Percentiles rank a stretch among this genome's conserved stretches.
phyloP scores from a whole-genome alignment of 2,797 vertebrate species.

The Fratercula arctica region DNA sequence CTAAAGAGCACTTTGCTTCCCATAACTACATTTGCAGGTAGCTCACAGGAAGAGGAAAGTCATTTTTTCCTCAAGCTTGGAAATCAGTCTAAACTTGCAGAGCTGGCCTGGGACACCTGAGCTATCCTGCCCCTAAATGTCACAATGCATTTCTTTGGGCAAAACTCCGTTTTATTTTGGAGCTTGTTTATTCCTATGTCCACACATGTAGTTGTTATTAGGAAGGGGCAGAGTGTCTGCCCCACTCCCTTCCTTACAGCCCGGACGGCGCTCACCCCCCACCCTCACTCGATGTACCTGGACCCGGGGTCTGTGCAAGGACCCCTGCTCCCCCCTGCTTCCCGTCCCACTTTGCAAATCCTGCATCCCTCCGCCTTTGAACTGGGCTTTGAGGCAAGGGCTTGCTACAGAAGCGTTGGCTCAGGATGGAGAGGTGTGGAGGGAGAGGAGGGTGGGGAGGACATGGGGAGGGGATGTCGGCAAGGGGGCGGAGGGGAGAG shows the following conservation, averaged over 20 bases:
- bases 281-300: background rate
- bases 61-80: background rate
- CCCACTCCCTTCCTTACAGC: background rate
- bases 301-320: accelerated
- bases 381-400: background rate
- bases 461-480: background rate
- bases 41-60: background rate
- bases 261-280: accelerated
- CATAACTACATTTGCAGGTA: background rate
- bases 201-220: background rate
- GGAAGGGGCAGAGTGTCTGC: background rate
- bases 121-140: background rate
- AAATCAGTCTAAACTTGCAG: background rate
- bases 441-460: background rate
- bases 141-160: background rate
- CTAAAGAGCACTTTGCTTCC: background rate
- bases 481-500: background rate
- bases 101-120: background rate
- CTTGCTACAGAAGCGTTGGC: background rate
- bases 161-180: background rate
- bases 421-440: background rate
- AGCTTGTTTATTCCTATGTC: background rate
- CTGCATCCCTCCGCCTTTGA: background rate
- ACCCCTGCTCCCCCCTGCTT: background rate
- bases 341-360: background rate